A percentile compares a stretch with the other conserved stretches of the same genome.
Conservation (phyloP, 2,797 vertebrate genomes). For the Pelobates cultripes region DNA sequence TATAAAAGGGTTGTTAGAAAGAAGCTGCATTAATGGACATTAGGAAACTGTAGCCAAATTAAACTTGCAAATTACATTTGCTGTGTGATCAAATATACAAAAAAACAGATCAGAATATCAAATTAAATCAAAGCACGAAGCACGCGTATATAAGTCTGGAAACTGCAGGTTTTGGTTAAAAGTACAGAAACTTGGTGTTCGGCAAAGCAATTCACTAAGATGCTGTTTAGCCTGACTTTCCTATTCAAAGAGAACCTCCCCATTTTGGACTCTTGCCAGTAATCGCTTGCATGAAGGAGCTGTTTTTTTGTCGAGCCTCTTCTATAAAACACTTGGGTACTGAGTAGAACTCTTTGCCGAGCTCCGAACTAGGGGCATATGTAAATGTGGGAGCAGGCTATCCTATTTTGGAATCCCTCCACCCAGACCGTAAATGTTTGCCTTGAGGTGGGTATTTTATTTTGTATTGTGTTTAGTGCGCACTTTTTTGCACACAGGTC, state of each 20-base stretch:
- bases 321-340: conserved; percentile 42
- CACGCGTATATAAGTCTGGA: background rate
- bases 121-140: conserved; percentile 29
- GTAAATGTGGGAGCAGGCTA: conserved; percentile 55
- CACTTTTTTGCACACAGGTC: background rate
- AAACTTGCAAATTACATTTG: conserved; percentile 43
- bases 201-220: conserved; percentile 4
- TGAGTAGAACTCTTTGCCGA: conserved; percentile 6
- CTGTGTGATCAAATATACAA: conserved; percentile 18
- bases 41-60: conserved; percentile 36
- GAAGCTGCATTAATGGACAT: conserved; percentile 37
- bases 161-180: conserved; percentile 10
- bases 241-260: conserved; percentile 29
- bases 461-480: background rate
- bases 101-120: conserved; percentile 32
- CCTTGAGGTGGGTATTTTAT: conserved; percentile 35
- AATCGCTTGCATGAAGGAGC: conserved; percentile 32
- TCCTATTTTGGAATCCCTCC: conserved; percentile 52
- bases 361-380: conserved; percentile 47
- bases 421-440: conserved; percentile 50
- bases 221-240: conserved; percentile 9
- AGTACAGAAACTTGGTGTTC: conserved; percentile 28
- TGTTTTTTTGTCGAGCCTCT: conserved; percentile 10
- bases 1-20: conserved; percentile 38
- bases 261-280: conserved; percentile 40